Conservation (phyloP, 30 jellyfish, hydroid and myxozoan species). For the Rhopilema esculentum region DNA sequence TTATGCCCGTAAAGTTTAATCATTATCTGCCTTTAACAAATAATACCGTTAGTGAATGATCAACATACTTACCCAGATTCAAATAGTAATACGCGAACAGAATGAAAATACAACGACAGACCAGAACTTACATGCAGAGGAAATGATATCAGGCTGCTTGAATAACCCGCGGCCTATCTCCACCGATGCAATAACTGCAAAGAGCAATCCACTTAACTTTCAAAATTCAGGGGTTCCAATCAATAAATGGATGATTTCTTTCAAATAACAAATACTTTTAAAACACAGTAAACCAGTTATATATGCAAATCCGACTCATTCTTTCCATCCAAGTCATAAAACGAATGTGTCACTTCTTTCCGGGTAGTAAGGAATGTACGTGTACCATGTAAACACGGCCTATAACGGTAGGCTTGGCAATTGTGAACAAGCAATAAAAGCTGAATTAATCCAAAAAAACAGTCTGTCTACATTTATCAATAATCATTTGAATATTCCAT, state of each 20-base stretch:
- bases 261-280: neutral
- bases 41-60: no score
- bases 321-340: neutral
- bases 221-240: neutral
- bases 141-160: neutral
- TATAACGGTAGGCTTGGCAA: neutral
- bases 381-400: constrained; percentile 57
- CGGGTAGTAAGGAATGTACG: constrained; percentile 61
- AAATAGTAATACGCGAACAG: no score
- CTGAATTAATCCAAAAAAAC: neutral
- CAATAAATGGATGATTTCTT: neutral
- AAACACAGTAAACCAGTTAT: neutral
- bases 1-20: neutral
- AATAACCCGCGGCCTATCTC: neutral
- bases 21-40: neutral
- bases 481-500: neutral
- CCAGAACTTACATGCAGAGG: neutral
- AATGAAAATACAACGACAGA: neutral
- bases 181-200: neutral
- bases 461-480: neutral
- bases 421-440: neutral
- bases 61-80: no score
- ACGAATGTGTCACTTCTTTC: constrained; percentile 53
- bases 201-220: neutral
- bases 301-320: neutral